These are phyloP conservation scores for Xiphophorus couchianus DNA, from an alignment of 2,113 vertebrate genomes.

Conservation along the genomic window DNA sequence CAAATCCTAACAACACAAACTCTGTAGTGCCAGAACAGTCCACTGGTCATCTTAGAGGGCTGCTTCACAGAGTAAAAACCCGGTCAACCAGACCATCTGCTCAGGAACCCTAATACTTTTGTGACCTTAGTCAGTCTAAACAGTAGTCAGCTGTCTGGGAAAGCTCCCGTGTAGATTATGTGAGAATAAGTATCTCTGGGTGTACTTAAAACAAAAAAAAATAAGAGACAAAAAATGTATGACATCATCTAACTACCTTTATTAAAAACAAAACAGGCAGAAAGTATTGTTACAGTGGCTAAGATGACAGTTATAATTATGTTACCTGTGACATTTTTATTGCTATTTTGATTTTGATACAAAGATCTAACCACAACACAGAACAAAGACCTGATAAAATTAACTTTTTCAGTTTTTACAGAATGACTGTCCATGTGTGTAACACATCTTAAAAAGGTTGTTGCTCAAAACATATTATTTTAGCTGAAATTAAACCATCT, in stretches of 20 bases:
- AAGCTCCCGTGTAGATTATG: not conserved
- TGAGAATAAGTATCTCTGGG: not conserved
- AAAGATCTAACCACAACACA: not conserved
- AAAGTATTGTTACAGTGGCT: too few relatives aligned
- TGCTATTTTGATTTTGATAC: not conserved
- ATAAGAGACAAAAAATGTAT: too few relatives aligned
- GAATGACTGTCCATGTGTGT: not conserved
- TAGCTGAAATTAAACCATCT: not conserved
- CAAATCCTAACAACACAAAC: constrained; percentile 29
- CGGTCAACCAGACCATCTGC: constrained; percentile 63
- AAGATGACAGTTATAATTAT: not conserved
- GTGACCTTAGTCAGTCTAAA: constrained; percentile 22
- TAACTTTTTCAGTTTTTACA: not conserved
- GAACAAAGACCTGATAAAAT: not conserved
- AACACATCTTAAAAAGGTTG: too few relatives aligned
- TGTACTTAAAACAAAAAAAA: not conserved
- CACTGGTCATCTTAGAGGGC: constrained; percentile 3
- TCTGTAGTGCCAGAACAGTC: constrained; percentile 3
- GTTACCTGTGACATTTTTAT: not conserved
- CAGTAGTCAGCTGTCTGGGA: not conserved
- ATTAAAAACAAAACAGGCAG: too few relatives aligned
- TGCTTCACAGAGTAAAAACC: constrained; percentile 20
- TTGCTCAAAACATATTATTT: not conserved
- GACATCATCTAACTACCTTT: too few relatives aligned
- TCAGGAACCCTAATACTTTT: constrained; percentile 55